A percentile compares a stretch with the other conserved stretches of the same genome.
These are phyloP conservation scores for Holacanthella duospinosa DNA, from an alignment of 2,888 invertebrate species.

Conservation along the genomic window DNA sequence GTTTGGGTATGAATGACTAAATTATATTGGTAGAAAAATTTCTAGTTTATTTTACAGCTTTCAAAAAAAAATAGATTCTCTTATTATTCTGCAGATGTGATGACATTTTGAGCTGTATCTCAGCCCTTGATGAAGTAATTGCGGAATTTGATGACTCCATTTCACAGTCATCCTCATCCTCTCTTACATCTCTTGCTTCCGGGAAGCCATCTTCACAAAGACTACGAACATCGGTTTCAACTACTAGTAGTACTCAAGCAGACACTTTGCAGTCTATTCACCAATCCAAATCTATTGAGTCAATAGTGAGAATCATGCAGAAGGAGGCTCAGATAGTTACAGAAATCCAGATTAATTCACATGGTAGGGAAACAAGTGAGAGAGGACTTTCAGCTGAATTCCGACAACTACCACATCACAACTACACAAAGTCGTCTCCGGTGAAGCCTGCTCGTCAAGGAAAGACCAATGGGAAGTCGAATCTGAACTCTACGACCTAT, in stretches of 20 bases:
- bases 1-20: no score
- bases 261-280: not conserved
- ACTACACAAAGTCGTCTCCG: not conserved
- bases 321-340: not conserved
- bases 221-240: not conserved
- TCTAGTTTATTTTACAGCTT: no score
- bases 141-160: slow-evolving; percentile 36
- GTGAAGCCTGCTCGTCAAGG: not conserved
- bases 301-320: not conserved
- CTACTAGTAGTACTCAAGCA: not conserved
- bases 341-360: not conserved
- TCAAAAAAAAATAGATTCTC: no score
- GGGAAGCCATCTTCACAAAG: not conserved
- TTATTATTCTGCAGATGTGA: slow-evolving; percentile 31
- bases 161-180: slow-evolving; percentile 4
- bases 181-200: not conserved
- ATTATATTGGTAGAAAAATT: no score
- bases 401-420: not conserved
- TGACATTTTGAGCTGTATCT: slow-evolving; percentile 36
- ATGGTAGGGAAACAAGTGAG: not conserved
- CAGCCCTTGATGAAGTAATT: slow-evolving; percentile 37
- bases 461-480: not conserved
- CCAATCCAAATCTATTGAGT: not conserved
- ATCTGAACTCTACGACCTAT: not conserved
- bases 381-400: not conserved